Base-by-base conservation (phyloP, 2,113 vertebrate species). In the Oncorhynchus keta region DNA sequence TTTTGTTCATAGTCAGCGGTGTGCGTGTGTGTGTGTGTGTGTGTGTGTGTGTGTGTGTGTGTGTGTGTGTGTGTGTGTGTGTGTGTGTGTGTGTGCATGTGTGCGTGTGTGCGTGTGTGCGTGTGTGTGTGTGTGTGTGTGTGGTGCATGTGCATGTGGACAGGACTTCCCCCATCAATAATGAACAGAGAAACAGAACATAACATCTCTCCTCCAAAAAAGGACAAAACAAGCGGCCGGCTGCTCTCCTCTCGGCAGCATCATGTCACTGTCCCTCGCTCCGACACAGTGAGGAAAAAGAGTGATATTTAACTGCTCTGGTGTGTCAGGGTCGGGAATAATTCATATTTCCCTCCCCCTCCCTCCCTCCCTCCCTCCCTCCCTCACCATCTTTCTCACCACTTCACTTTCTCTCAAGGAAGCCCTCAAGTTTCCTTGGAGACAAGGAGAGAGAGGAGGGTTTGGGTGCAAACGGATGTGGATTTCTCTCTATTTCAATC, bases 321-420 rank as follows among this genome's bases (percentile, higher is more conserved):
- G 83, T 79, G 81, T 88, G 81, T 85, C 86, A 83, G 72, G 78
- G 49, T 28, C 69, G 68, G 82, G 85, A 90, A 88, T 90, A 78
- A 91, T 91, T 88, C 69, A 88, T 84, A 85, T 82, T 79, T 68
- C 24, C 5, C 51, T n/a, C 51, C 32, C 70, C 20, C 51, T 68
- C 24, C 5, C 51, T n/a, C 51, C 32, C 70, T 30, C 51, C 7
- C 74, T 67, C 20, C 67, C 65, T 11, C 24, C 0, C n/a, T 57
- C 48, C 0, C 12, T 16, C 22, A 8, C 22, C 16, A 3, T 64
- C 61, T 26, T 64, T 64, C 24, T 64, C 61, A 24, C 24, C n/a
- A 64, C 16, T 16, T 64, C 61, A 16, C 61, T 64, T 24, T 26
- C 61, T 22, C 61, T 24, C 5, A 22, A 22, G 20, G 20, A 26